Evolutionary conservation across 1,140 invertebrate species (phyloP).

Genomic region (Tachypleus tridentatus): DNA sequence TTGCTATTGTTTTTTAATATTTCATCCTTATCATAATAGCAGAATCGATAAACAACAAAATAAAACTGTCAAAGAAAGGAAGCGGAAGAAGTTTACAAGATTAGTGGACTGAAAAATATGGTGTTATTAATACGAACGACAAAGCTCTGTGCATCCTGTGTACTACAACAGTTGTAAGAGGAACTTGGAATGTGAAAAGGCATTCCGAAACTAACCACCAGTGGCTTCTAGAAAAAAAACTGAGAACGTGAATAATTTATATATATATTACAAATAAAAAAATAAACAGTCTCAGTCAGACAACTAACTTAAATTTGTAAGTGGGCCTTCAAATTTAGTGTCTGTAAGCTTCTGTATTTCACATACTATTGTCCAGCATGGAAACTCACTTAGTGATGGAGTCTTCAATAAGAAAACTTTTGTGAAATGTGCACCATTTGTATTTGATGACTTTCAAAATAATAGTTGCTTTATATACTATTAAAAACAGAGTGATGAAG

Average conservation of each 20-base stretch:
- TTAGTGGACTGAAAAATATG: no score
- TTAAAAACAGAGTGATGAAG: slow-evolving; percentile 1
- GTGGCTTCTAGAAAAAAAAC: background rate
- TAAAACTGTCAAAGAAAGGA: no score
- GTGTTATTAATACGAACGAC: background rate
- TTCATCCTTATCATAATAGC: no score
- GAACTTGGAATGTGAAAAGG: background rate
- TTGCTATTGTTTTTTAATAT: no score
- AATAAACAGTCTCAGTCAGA: background rate
- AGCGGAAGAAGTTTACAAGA: no score
- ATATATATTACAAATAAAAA: background rate
- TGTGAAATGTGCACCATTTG: slow-evolving; percentile 1
- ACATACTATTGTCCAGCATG: background rate
- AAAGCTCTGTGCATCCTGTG: background rate
- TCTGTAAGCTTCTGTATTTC: background rate
- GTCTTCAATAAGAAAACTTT: background rate
- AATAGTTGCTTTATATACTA: background rate
- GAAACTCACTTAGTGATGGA: background rate
- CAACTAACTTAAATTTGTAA: background rate
- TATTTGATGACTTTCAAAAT: background rate
- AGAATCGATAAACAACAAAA: no score
- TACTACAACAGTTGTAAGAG: background rate
- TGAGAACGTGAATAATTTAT: background rate
- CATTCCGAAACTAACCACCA: background rate
- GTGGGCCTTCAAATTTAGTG: background rate